Percentiles rank a stretch among this genome's conserved stretches.
phyloP scores from a whole-genome alignment of 2,113 vertebrate genomes.

The Daboia siamensis region DNA sequence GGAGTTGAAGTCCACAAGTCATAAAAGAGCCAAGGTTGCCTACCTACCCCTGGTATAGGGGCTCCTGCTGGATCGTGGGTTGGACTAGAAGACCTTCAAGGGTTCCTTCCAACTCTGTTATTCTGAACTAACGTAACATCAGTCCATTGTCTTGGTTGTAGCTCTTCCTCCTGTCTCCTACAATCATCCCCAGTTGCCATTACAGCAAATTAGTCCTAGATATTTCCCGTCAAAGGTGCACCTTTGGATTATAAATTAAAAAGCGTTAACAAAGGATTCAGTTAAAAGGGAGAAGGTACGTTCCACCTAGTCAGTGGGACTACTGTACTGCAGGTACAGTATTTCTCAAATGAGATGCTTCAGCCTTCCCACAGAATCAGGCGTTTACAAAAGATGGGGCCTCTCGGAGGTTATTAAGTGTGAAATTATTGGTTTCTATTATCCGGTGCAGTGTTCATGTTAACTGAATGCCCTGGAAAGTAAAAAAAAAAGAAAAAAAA shows the following conservation, averaged over 20 bases:
- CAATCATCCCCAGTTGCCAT: not conserved
- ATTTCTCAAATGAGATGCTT: not conserved
- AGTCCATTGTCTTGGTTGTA: not conserved
- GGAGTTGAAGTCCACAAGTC: no score
- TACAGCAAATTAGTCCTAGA: not conserved
- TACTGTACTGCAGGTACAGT: no score
- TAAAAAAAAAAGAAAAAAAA: not conserved
- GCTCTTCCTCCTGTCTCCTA: not conserved
- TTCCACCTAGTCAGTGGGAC: not conserved
- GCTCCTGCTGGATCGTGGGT: no score
- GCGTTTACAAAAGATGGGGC: not conserved
- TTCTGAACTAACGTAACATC: not conserved
- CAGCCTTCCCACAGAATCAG: not conserved
- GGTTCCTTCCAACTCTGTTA: not conserved
- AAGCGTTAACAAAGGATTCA: not conserved
- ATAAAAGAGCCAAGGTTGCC: no score
- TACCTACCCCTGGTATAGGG: no score
- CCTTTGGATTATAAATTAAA: not conserved
- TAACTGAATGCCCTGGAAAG: slow-evolving; percentile 29
- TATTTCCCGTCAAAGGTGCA: not conserved
- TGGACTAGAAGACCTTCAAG: not conserved
- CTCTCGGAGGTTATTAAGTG: slow-evolving; percentile 27
- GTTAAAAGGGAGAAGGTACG: not conserved
- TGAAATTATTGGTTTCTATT: slow-evolving; percentile 18
- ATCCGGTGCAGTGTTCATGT: not conserved